Base-by-base conservation (phyloP, 1,140 invertebrate species). In the Trachymyrmex septentrionalis region DNA sequence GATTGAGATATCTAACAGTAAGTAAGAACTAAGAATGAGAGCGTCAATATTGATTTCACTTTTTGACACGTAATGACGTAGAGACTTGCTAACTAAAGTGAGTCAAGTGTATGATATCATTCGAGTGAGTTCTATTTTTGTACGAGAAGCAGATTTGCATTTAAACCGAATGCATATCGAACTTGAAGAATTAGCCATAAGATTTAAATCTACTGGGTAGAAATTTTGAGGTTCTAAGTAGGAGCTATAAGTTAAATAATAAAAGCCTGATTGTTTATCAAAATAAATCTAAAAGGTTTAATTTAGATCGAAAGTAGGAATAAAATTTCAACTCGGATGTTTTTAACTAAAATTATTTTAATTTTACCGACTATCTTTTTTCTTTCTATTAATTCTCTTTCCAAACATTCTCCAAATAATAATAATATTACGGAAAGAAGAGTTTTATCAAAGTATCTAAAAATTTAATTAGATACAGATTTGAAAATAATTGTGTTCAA, bases 1-100 rank as follows among this genome's bases (percentile, higher is more conserved):
- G 55, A 16, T 14, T 16, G 64, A 24, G 38, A 34, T 16, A 48
- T 48, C 63, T 59, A n/a, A 27, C 9, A 21, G n/a, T 27, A 16
- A 38, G 34, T 38, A 38, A 6, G 6, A 34, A 30, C 5, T 38
- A 38, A 21, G 27, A 30, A 30, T 19, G 10, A 27, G 3, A 19
- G n/a, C 38, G 21, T 30, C 21, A 7, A 80, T 48, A 44, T 63
- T 50, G 21, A 84, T 63, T 73, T 82, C 24, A 48, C n/a, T 82
- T 73, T 75, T 75, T 48, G 14, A 16, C 75, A 16, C 59, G 2
- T 24, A n/a, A 48, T 27, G 5, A 21, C 30, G 53, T 14, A 14
- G 12, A 64, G 16, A 64, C 5, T 30, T 34, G 73, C 30, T 16
- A 38, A 59, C 12, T 38, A 21, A 4, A 7, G 6, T 38, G 55